Conservation (phyloP, 1,140 invertebrate genomes). For the Episyrphus balteatus region DNA sequence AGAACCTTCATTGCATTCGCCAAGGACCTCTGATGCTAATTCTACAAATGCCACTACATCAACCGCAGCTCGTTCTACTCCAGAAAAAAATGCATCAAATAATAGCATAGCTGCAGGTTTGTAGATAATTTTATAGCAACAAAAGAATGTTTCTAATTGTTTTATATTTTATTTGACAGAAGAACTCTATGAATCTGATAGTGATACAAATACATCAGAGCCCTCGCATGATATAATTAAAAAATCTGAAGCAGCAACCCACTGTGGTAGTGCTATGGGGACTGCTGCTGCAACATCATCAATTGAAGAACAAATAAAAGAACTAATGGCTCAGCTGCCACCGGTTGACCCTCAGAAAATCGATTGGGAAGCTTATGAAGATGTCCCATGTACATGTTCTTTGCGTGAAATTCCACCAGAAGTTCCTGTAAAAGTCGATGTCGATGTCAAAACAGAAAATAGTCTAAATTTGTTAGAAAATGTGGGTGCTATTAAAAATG, state of each 20-base stretch:
- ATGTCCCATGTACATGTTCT: constrained; percentile 25
- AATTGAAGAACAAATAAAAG: not conserved
- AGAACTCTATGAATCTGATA: constrained; percentile 15
- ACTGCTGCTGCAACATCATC: not conserved
- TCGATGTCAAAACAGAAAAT: not conserved
- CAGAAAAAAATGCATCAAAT: constrained; percentile 10
- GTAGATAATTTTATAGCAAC: not conserved
- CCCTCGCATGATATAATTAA: constrained; percentile 17
- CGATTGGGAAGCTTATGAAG: not conserved
- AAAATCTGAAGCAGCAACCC: too few species aligned
- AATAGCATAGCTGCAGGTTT: not conserved
- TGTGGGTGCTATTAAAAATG: too few species aligned
- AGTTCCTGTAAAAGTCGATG: not conserved
- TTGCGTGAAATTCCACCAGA: constrained; percentile 10
- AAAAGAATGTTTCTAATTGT: not conserved
- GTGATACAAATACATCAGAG: constrained; percentile 28
- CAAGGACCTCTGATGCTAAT: constrained; percentile 16
- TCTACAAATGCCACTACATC: constrained; percentile 15
- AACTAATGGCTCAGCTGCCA: not conserved
- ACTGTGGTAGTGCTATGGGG: too few species aligned
- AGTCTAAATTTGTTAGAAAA: too few species aligned
- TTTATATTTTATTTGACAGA: constrained; percentile 10
- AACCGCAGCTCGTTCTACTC: constrained; percentile 5
- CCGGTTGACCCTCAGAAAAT: not conserved
- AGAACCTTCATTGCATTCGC: constrained; percentile 25